phyloP scores from a whole-genome alignment of 2,888 invertebrate species.

The Scaptodrosophila latifasciaeformis region DNA sequence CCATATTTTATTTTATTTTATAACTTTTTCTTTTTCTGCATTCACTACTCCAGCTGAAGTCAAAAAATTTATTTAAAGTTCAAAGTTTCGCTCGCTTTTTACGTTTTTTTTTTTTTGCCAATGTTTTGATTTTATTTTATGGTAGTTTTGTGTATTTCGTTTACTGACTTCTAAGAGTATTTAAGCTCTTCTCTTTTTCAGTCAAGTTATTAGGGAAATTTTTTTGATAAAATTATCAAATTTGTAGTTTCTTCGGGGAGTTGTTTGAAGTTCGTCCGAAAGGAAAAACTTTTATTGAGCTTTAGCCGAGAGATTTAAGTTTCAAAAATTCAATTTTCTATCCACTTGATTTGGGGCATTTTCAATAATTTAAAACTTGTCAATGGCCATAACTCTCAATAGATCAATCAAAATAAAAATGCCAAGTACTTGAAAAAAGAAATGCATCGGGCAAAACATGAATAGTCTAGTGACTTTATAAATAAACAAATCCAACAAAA shows the following conservation, averaged over 20 bases:
- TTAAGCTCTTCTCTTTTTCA: slow-evolving; percentile 22
- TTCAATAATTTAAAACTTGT: too few relatives aligned
- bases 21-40: slow-evolving; percentile 35
- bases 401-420: too few relatives aligned
- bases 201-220: slow-evolving; percentile 29
- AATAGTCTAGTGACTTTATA: too few relatives aligned
- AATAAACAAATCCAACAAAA: too few relatives aligned
- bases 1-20: slow-evolving; percentile 40
- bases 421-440: too few relatives aligned
- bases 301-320: slow-evolving; percentile 1
- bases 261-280: background rate
- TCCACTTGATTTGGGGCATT: too few relatives aligned
- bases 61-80: slow-evolving; percentile 60
- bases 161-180: slow-evolving; percentile 11
- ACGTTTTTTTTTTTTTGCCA: slow-evolving; percentile 6
- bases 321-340: too few relatives aligned
- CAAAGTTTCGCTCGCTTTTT: slow-evolving; percentile 17
- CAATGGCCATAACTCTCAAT: too few relatives aligned
- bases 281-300: too few relatives aligned
- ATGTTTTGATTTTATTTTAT: slow-evolving; percentile 55
- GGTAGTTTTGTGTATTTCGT: slow-evolving; percentile 40
- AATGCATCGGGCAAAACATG: too few relatives aligned
- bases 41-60: slow-evolving; percentile 31
- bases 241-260: slow-evolving; percentile 14
- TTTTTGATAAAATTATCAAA: slow-evolving; percentile 30